Base-by-base conservation (phyloP, 2,888 invertebrate genomes). In the Amblyjoppa proteus region DNA sequence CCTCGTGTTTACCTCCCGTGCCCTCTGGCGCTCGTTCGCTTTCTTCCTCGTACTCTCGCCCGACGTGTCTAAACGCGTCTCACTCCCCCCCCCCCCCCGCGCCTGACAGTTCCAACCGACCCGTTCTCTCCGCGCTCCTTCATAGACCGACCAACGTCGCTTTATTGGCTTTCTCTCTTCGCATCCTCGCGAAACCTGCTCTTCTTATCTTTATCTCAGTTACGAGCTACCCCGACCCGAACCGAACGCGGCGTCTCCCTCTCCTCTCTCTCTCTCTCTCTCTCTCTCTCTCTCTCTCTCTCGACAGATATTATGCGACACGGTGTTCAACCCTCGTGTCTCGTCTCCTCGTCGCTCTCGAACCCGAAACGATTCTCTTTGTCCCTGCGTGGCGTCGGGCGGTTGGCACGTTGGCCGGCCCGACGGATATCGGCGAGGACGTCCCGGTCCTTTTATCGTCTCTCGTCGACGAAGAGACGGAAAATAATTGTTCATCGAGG, bases 101-200 rank as follows among this genome's bases (percentile, higher is more conserved):
- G 45, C 75, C 41, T 9, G 41, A 11, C 41, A 5, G 41, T 41
- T 41, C 41, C 41, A 11, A 41, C 41, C 41, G 9, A 9, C 9
- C 9, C 41, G 28, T 79, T 56, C 68, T 28, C 16, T 28, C 58
- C 56, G 53, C 79, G 66, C 64, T 45, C 20, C n/a, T 69, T 73
- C 38, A 28, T 11, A 41, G 66, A 73, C 51, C 71, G 16, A 56
- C 82, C 61, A 45, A 34, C 56, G 38, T 31, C 68, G 70, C 20
- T 68, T 73, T 61, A 79, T 79, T 79, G 69, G 74, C 74, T 49
- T 64, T 85, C 84, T 81, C 84, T 84, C 31, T 81, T 64, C 64
- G 25, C 49, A 20, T 51, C 64, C 69, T 41, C 70, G 38, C 25
- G 25, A 56, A 25, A 38, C 49, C 34, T 56, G 25, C 49, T 56